These are phyloP conservation scores for Melanophora roralis DNA, from an alignment of 2,888 invertebrate genomes.

Conservation along the genomic window DNA sequence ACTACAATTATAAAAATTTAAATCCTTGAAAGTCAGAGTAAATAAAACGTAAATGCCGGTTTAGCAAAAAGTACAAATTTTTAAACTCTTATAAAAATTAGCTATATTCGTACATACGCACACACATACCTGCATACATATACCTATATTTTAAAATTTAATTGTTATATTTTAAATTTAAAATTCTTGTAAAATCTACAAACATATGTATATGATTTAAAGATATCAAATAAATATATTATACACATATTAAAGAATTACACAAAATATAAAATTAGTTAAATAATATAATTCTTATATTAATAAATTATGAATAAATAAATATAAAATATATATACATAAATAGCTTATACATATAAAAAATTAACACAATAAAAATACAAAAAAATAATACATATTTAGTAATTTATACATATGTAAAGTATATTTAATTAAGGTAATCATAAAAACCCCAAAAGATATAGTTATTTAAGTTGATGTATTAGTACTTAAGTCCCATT, in stretches of 20 bases:
- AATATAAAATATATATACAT: constrained; percentile 44
- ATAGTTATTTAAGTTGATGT: constrained; percentile 52
- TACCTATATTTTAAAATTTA: constrained; percentile 44
- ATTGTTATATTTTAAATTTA: constrained; percentile 55
- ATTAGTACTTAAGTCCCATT: constrained; percentile 52
- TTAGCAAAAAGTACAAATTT: no score
- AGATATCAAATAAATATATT: constrained; percentile 16
- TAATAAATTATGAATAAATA: constrained; percentile 6
- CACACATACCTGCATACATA: no score
- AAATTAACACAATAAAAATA: no score
- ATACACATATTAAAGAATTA: constrained; percentile 51
- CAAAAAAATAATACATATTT: constrained; percentile 30
- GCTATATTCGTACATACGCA: no score
- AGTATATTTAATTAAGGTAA: constrained; percentile 59
- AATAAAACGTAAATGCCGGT: constrained; percentile 46
- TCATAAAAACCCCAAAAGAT: constrained; percentile 29
- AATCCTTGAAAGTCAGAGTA: no score
- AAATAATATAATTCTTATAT: constrained; percentile 33
- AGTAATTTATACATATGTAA: constrained; percentile 54
- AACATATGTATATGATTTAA: no score
- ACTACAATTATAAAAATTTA: no score
- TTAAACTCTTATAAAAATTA: no score
- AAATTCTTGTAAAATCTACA: constrained; percentile 41
- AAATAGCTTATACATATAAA: constrained; percentile 55
- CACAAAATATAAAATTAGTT: constrained; percentile 47